Percentiles rank a stretch among this genome's conserved stretches.
These are phyloP conservation scores for Lottia gigantea DNA, from an alignment of 2,888 invertebrate species.

Conservation along the genomic window DNA sequence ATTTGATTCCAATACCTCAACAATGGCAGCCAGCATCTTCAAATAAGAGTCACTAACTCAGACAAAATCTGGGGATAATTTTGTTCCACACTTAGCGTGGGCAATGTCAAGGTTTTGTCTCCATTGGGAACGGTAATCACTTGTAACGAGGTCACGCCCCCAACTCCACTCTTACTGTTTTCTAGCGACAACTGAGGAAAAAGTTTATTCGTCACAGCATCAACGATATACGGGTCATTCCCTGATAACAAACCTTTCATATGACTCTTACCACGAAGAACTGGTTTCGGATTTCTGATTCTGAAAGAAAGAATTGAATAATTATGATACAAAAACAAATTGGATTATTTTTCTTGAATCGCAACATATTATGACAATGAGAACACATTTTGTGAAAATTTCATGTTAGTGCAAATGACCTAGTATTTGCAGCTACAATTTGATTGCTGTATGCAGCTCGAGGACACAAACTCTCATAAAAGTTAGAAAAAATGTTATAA, in stretches of 20 bases:
- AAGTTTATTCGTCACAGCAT: slow-evolving; percentile 66
- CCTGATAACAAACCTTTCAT: slow-evolving; percentile 61
- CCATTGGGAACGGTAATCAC: slow-evolving; percentile 67
- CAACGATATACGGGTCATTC: slow-evolving; percentile 71
- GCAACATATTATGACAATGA: too few relatives aligned
- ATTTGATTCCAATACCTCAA: too few relatives aligned
- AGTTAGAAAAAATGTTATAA: background rate
- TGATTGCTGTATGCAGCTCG: too few relatives aligned
- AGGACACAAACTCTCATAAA: background rate
- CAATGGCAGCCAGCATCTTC: background rate
- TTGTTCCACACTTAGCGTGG: slow-evolving; percentile 69
- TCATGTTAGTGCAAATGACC: too few relatives aligned
- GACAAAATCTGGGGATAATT: slow-evolving; percentile 71
- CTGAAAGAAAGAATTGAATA: slow-evolving; percentile 32
- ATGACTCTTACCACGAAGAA: slow-evolving; percentile 39
- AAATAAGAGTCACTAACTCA: slow-evolving; percentile 70
- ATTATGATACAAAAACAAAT: too few relatives aligned
- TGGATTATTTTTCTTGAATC: too few relatives aligned
- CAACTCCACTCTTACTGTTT: slow-evolving; percentile 37
- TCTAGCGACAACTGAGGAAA: slow-evolving; percentile 66
- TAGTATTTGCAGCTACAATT: too few relatives aligned
- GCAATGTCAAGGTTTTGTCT: slow-evolving; percentile 68
- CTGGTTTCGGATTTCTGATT: slow-evolving; percentile 39
- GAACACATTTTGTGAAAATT: too few relatives aligned
- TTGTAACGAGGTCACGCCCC: slow-evolving; percentile 58